Base-by-base conservation (phyloP, 1,140 invertebrate genomes). In the Cylas formicarius region DNA sequence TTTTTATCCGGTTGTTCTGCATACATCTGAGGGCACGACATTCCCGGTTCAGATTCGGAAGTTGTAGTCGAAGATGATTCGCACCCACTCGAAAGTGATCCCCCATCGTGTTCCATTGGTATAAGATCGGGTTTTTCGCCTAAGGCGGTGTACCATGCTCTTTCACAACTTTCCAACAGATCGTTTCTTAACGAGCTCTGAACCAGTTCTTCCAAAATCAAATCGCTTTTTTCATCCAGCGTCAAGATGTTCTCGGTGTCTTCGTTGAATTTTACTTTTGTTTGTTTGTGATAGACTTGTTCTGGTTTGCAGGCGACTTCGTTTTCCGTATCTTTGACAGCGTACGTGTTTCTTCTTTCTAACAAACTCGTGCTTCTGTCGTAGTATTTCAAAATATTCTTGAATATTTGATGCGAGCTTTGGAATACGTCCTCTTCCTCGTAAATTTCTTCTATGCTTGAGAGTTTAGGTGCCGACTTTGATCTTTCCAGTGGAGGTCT, bases 391-490 rank as follows among this genome's bases (percentile, higher is more conserved):
- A 62, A 35, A 17, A 61, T 52, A 28, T 48, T 54, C 40, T 48
- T 44, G 37, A 57, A 44, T 10, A 41, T 55, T 32, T 44, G 53
- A 24, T 48, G 24, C 27, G 50, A 48, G 22, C 46, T 51, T 13
- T 47, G 35, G 11, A 52, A 55, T 8, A 82, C 77, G 41, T 84
- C 81, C 56, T 86, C 83, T 59, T 87, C 86, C 38, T 87, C 90
- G 10, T 82, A 76, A 43, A 86, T 84, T 67, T 99, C 95, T 60
- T 94, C 89, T 48, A 98, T 98, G 17, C 87, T 81, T 39, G 85
- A 88, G 2, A 99, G 70, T 63, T 95, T 93, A 0, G 95, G 94
- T 4, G 94, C 94, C 23, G 88, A 92, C 65, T 94, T 95, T 0
- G 90, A 95, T 45, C 92, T 77, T 63, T 95, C 91, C 32, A 97